These are phyloP conservation scores for Anagyrus pseudococci DNA, from an alignment of 2,888 invertebrate genomes.

Conservation along the genomic window DNA sequence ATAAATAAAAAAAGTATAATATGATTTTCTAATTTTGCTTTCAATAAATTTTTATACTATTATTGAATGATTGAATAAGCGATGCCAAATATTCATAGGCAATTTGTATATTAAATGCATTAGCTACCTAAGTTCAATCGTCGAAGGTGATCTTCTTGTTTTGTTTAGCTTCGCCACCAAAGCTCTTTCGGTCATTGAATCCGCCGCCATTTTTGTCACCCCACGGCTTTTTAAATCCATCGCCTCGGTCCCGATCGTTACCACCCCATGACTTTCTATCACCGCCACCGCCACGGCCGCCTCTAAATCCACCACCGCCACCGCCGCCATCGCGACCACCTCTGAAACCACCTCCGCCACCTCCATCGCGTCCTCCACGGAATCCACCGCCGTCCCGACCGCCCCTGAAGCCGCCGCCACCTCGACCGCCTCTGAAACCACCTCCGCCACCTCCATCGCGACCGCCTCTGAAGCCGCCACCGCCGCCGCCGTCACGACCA, in stretches of 20 bases:
- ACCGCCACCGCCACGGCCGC: conserved; percentile 46
- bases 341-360: conserved; percentile 53
- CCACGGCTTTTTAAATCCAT: conserved; percentile 52
- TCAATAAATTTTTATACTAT: too few species aligned
- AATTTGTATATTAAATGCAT: background rate
- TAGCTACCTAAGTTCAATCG: conserved; percentile 49
- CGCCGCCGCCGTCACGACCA: conserved; percentile 46
- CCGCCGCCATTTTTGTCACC: conserved; percentile 60
- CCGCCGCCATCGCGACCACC: conserved; percentile 45
- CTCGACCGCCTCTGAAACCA: conserved; percentile 46
- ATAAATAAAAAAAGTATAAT: conserved; percentile 21
- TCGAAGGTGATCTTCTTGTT: conserved; percentile 82
- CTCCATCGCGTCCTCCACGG: conserved; percentile 32
- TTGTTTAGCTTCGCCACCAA: conserved; percentile 60
- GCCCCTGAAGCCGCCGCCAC: conserved; percentile 42
- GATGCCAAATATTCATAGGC: too few species aligned
- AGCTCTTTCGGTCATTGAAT: conserved; percentile 64
- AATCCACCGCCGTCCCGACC: conserved; percentile 37
- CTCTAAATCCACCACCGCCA: conserved; percentile 45
- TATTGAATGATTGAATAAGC: too few species aligned
- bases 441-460: conserved; percentile 56
- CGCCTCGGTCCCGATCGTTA: conserved; percentile 47
- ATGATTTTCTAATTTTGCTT: too few species aligned
- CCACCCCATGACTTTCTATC: conserved; percentile 52
- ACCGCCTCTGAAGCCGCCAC: conserved; percentile 45